These are phyloP conservation scores for Ciconia stormi DNA, from an alignment of 2,113 vertebrate species.

Conservation along the genomic window DNA sequence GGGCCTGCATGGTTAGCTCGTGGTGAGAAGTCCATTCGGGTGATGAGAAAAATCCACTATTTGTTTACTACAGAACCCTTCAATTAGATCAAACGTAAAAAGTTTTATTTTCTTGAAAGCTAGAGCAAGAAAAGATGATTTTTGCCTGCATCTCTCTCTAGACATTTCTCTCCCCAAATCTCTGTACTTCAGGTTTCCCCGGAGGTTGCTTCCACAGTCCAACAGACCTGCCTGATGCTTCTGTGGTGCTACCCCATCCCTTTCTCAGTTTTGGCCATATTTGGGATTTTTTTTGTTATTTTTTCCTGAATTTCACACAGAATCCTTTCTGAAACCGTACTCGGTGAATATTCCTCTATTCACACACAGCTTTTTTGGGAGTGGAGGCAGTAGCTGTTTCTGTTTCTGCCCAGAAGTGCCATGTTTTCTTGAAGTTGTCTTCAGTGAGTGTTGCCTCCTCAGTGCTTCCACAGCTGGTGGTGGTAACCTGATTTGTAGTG, in stretches of 20 bases:
- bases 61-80: background rate
- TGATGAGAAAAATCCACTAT: background rate
- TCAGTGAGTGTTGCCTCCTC: background rate
- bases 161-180: background rate
- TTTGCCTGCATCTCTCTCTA: background rate
- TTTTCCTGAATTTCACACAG: background rate
- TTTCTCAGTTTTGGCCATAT: background rate
- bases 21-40: background rate
- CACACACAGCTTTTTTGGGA: background rate
- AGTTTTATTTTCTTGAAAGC: background rate
- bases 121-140: background rate
- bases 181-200: background rate
- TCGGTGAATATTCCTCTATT: background rate
- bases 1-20: background rate
- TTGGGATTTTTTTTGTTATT: rapidly evolving
- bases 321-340: background rate
- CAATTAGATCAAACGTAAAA: background rate
- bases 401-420: background rate
- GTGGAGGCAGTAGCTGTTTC: background rate
- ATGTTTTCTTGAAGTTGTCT: background rate
- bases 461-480: background rate
- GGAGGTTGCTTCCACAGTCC: background rate
- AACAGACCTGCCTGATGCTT: background rate
- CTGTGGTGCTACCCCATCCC: background rate
- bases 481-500: background rate